Evolutionary conservation across 2,888 invertebrate genomes (phyloP).

Genomic region (Leucophenga montana): DNA sequence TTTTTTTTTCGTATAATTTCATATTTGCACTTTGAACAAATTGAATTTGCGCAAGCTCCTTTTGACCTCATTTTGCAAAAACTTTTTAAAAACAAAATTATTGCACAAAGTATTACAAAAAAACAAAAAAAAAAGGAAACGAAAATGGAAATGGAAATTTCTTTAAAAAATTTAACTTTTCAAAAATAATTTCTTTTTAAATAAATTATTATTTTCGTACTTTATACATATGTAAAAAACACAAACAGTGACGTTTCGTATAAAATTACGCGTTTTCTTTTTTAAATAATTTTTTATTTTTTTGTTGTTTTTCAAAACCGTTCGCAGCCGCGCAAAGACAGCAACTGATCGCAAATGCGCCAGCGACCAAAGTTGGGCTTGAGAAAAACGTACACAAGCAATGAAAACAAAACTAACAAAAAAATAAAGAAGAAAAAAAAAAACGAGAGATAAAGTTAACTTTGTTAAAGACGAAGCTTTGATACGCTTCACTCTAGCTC

Average conservation of each 20-base stretch:
- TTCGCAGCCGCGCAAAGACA: slow-evolving; percentile 56
- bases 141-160: no score
- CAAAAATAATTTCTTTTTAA: not conserved
- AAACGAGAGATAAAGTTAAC: not conserved
- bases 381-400: slow-evolving; percentile 4
- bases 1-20: slow-evolving; percentile 27
- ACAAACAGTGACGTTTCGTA: slow-evolving; percentile 1
- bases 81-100: slow-evolving; percentile 5
- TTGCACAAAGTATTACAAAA: not conserved
- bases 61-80: slow-evolving; percentile 3
- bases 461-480: not conserved
- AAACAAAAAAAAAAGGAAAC: not conserved
- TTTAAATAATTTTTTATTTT: not conserved
- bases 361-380: slow-evolving; percentile 4
- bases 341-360: slow-evolving; percentile 57
- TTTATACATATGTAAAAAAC: slow-evolving; percentile 27
- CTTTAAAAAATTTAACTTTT: no score
- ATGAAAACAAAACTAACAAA: slow-evolving; percentile 12
- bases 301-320: slow-evolving; percentile 45
- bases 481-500: not conserved
- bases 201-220: not conserved
- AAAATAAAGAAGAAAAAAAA: slow-evolving; percentile 3
- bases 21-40: not conserved
- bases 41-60: not conserved
- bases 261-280: not conserved